Percentiles rank a stretch among this genome's conserved stretches.
phyloP scores from a whole-genome alignment of 1,140 invertebrate genomes.

The Aphis gossypii region DNA sequence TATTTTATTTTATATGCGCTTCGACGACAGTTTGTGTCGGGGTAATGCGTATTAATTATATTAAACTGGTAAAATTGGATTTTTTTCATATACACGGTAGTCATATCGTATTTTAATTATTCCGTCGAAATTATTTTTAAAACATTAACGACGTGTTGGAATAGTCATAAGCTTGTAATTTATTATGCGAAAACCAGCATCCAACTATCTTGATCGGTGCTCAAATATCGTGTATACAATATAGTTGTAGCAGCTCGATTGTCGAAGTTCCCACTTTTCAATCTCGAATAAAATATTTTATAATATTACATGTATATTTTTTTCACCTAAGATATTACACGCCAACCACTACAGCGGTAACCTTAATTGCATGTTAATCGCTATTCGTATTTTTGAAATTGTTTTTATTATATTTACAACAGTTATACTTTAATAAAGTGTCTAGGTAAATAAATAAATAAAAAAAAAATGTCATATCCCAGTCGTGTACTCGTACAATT shows the following conservation, averaged over 20 bases:
- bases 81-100: background rate
- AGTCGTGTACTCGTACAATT: background rate
- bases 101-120: background rate
- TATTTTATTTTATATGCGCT: background rate
- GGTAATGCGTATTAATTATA: background rate
- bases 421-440: background rate
- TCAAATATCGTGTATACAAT: background rate
- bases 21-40: background rate
- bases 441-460: background rate
- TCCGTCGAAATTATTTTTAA: background rate
- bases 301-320: background rate
- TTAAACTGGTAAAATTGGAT: conserved; percentile 2
- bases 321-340: background rate
- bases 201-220: background rate
- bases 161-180: background rate
- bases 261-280: background rate
- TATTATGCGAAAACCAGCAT: background rate
- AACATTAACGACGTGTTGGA: background rate
- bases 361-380: background rate
- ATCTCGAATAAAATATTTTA: background rate
- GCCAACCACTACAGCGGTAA: background rate
- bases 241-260: background rate
- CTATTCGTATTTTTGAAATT: background rate
- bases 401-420: background rate
- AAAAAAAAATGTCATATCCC: background rate